phyloP scores from a whole-genome alignment of 2,888 invertebrate genomes.

The Augochlorella aurata region DNA sequence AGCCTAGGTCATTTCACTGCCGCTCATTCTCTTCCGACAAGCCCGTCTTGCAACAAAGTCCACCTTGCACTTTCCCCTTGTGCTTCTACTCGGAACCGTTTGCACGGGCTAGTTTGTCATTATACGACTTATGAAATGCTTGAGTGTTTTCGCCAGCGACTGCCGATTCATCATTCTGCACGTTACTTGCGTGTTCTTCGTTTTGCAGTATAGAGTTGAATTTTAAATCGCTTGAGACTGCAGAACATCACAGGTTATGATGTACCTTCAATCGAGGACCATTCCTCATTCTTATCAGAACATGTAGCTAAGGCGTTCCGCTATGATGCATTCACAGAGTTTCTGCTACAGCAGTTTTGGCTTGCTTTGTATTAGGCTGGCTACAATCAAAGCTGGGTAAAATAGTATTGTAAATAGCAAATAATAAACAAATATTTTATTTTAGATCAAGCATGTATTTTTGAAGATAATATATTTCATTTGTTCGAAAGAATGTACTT shows the following conservation, averaged over 20 bases:
- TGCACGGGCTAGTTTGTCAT: background rate
- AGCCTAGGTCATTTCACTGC: constrained; percentile 51
- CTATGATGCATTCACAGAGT: too few relatives aligned
- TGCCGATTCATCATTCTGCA: background rate
- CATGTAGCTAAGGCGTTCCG: too few relatives aligned
- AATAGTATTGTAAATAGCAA: too few relatives aligned
- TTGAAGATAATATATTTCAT: too few relatives aligned
- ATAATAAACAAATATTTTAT: too few relatives aligned
- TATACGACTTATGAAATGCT: constrained; percentile 18
- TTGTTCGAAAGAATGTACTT: too few relatives aligned
- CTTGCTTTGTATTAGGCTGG: too few relatives aligned
- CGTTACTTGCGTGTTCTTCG: background rate
- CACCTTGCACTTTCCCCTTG: constrained; percentile 38
- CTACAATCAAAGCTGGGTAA: too few relatives aligned
- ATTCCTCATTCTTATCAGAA: too few relatives aligned
- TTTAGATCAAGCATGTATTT: too few relatives aligned
- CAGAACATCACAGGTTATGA: background rate
- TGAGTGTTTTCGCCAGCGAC: background rate
- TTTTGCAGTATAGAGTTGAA: background rate
- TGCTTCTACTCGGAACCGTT: constrained; percentile 24
- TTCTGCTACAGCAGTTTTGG: too few relatives aligned
- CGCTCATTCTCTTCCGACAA: constrained; percentile 48
- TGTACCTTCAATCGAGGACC: background rate
- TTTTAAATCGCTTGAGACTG: background rate
- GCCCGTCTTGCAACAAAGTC: constrained; percentile 19